Evolutionary conservation across 2,797 vertebrate species (phyloP).

Genomic region (Syndactyla subalaris): DNA sequence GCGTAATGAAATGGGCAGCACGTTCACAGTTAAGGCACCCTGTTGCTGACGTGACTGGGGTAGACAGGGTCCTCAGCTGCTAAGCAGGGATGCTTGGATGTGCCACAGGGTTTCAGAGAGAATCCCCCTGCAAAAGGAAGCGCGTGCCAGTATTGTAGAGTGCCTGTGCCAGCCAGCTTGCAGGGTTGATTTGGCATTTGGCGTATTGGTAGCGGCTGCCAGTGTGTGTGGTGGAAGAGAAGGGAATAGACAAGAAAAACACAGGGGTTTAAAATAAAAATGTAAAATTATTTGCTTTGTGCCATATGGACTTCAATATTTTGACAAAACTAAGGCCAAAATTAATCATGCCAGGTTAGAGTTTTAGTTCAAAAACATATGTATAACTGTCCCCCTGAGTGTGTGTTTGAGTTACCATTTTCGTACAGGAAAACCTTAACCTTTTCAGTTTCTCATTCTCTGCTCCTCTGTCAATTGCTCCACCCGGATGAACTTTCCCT

Average conservation of each 20-base stretch:
- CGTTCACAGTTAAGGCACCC: not conserved
- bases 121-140: slow-evolving; percentile 63
- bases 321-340: slow-evolving; percentile 81
- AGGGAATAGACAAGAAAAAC: slow-evolving; percentile 78
- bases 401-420: slow-evolving; percentile 76
- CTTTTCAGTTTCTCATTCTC: slow-evolving; percentile 70
- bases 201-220: slow-evolving; percentile 75
- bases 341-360: slow-evolving; percentile 81
- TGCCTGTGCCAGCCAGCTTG: slow-evolving; percentile 75
- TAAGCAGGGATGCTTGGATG: slow-evolving; percentile 43
- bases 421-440: slow-evolving; percentile 72
- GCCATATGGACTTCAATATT: slow-evolving; percentile 84
- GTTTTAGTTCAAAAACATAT: slow-evolving; percentile 82
- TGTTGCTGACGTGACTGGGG: slow-evolving; percentile 24
- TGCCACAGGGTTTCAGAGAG: slow-evolving; percentile 49
- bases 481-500: not conserved
- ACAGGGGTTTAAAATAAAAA: slow-evolving; percentile 77
- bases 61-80: slow-evolving; percentile 56
- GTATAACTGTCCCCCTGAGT: slow-evolving; percentile 75
- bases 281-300: slow-evolving; percentile 81
- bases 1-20: not conserved
- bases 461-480: slow-evolving; percentile 53
- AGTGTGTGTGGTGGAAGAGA: slow-evolving; percentile 78
- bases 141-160: slow-evolving; percentile 74
- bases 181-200: slow-evolving; percentile 79